Conservation (phyloP, 2,797 vertebrate genomes). For the Phrynocephalus guinanensis region DNA sequence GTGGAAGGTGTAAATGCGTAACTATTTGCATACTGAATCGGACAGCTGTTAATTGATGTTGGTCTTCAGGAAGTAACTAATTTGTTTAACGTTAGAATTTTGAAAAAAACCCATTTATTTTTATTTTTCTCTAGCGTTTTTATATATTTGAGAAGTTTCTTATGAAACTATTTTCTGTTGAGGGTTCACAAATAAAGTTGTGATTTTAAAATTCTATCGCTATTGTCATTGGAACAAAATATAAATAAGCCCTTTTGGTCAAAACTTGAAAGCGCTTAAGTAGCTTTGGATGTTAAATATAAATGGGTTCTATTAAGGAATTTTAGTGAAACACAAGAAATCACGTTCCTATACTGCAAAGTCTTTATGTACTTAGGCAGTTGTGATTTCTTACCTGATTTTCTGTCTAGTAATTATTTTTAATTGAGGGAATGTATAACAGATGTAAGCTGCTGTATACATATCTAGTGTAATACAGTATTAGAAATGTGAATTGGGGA, state of each 20-base stretch:
- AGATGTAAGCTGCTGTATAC: not conserved
- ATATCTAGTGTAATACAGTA: not conserved
- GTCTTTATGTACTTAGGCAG: not conserved
- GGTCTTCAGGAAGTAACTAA: conserved; percentile 59
- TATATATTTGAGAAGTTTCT: not conserved
- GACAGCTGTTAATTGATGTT: conserved; percentile 52
- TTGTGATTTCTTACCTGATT: not conserved
- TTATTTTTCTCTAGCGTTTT: rapidly evolving
- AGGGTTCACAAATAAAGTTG: not conserved
- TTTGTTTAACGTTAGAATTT: conserved; percentile 52
- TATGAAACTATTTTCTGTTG: not conserved
- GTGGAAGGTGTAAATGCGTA: not conserved
- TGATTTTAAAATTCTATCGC: not conserved
- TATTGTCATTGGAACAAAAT: not conserved
- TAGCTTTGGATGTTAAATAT: not conserved
- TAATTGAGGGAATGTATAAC: not conserved
- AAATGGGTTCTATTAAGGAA: not conserved
- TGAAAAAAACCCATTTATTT: not conserved
- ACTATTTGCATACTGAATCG: not conserved
- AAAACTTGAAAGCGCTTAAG: not conserved
- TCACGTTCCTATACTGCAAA: not conserved
- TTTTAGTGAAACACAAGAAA: not conserved
- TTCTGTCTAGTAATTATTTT: not conserved
- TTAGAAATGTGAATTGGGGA: not conserved
- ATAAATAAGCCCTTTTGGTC: not conserved